These are phyloP conservation scores for Bimastos eiseni DNA, from an alignment of 2,888 invertebrate species.

Conservation along the genomic window DNA sequence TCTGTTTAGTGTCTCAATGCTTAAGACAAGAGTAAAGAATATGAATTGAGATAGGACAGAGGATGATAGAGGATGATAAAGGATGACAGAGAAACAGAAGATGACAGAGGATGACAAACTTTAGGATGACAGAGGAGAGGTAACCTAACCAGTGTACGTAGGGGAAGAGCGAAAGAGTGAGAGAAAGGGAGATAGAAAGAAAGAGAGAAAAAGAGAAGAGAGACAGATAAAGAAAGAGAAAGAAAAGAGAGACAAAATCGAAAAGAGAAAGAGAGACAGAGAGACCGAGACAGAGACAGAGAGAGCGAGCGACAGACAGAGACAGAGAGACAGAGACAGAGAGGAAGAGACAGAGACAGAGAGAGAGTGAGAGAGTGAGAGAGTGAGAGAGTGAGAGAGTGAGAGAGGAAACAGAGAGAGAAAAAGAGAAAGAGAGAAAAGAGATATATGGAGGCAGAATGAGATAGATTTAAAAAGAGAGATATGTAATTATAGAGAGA, in stretches of 20 bases:
- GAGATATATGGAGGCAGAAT: no score
- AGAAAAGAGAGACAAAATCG: no score
- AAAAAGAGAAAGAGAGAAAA: background rate
- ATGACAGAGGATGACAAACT: no score
- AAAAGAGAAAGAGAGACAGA: background rate
- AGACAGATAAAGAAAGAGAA: background rate
- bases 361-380: conserved; percentile 27
- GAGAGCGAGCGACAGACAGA: conserved; percentile 24
- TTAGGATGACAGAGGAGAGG: no score
- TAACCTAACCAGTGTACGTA: no score
- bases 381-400: background rate
- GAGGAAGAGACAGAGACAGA: conserved; percentile 21
- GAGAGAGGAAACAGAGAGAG: background rate
- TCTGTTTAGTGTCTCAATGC: no score
- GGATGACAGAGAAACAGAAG: no score
- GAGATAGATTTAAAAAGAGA: conserved; percentile 17
- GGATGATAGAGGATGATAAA: no score
- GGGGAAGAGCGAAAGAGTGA: no score
- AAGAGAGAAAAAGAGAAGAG: background rate
- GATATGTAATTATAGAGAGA: conserved; percentile 27
- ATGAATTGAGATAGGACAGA: background rate
- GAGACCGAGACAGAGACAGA: background rate
- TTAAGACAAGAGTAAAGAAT: no score
- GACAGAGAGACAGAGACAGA: conserved; percentile 13
- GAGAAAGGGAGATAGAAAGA: no score